Base-by-base conservation (phyloP, 2,113 vertebrate genomes). In the Nibea albiflora region DNA sequence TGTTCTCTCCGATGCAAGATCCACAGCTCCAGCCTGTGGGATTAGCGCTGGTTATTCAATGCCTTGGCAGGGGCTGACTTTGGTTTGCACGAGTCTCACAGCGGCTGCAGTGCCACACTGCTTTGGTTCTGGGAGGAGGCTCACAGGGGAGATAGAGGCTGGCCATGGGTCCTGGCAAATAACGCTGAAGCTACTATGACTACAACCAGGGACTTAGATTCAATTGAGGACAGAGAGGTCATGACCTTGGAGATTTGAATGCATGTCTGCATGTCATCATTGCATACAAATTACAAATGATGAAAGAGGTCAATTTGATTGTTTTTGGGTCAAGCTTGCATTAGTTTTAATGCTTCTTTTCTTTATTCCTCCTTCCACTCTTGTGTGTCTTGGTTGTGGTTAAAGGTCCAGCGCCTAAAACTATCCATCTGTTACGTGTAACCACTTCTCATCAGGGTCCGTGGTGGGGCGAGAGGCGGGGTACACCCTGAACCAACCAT, bases 1-100 rank as follows among this genome's bases (percentile, higher is more conserved):
- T 92, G 88, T 89, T 90, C 84, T 90, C 84, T 88, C 66, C 28
- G 71, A 78, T 84, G 81, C 77, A 84, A 85, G 80, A 92, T 86
- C 69, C 77, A 61, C 81, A 83, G 79, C 86, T 81, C 88, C 76
- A 75, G 80, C 80, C 73, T 58, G 80, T 78, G 78, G 87, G 90
- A 93, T 92, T 90, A 90, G 81, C 22, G 11, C 78, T 78, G 76
- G 63, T 92, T 89, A 92, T 90, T 57, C 90, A 76, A 66, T 71
- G 73, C 52, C 79, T 88, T 89, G 90, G 88, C 71, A 78, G 76
- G 64, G 44, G 50, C 57, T 78, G 53, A 44, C 76, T 81, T 61
- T 76, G 71, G 70, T 75, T 65, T 65, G 53, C 72, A 46, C 73
- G 70, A 16, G 15, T 76, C 17, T 7, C 57, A 49, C 8, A 50